Base-by-base conservation (phyloP, 2,113 vertebrate species). In the Forbesichthys papilliferus region DNA sequence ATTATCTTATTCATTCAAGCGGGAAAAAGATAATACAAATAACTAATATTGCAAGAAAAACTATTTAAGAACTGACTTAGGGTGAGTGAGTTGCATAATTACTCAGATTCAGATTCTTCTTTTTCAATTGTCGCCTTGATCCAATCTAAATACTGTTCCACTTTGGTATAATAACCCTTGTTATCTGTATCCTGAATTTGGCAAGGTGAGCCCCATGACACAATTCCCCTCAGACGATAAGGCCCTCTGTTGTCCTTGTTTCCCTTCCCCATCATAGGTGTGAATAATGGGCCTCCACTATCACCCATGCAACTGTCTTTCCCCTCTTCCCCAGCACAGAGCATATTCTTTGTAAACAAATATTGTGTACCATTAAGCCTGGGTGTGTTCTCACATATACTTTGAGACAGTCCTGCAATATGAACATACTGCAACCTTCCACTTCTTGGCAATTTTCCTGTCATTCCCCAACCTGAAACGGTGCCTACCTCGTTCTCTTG, bases 171-270 rank as follows among this genome's bases (percentile, higher is more conserved):
- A 54, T 95, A 87, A 5, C 95, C 95, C 33, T 93, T 95, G 54
- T 53, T 74, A 1, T 20, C 0, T 9, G 0, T 49, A 0, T 20
- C 0, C 0, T 0, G 0, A 89, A 6, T 76, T 11, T 92, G 92
- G 61, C 96, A 98, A 5, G 11, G 12, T 0, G 64, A 0, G 2
- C 96, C 96, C 96, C 96, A 99, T n/a, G 97, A 98, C 76, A 98
- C 92, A 58, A 98, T 65, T 11, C 96, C 97, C 0, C 81, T 88
- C 0, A 93, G 86, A 18, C 56, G 76, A 58, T 93, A 72, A 1
- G 88, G 89, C 0, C 65, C 58, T 10, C 11, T 51, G 11, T 36
- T 27, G 0, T 64, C 5, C 13, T 11, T 14, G 48, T 66, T 82
- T 1, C 16, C 63, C 0, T 6, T 6, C 5, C 79, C 61, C 63